Base-by-base conservation (phyloP, 2,888 invertebrate species). In the Aphidoletes aphidimyza region DNA sequence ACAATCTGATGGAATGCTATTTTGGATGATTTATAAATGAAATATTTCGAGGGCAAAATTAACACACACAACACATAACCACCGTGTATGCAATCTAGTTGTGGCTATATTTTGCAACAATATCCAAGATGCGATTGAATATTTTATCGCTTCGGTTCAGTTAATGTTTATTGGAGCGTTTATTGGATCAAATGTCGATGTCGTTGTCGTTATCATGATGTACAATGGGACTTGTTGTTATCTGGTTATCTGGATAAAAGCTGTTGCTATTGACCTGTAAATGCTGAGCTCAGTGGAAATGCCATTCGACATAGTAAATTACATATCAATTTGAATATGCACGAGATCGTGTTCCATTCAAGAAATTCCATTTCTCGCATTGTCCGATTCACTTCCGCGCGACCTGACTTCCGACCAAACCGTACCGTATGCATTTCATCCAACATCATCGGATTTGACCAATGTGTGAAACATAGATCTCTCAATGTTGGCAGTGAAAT, bases 241-340 rank as follows among this genome's bases (percentile, higher is more conserved):
- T n/a, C n/a, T n/a, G n/a, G n/a, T n/a, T n/a, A n/a, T n/a, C n/a
- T n/a, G n/a, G n/a, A n/a, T n/a, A n/a, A n/a, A n/a, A n/a, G 69
- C 34, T 69, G 30, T 69, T 34, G 26, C 69, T 69, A 69, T 69
- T 69, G 69, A 69, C 69, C 69, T 69, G 69, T 69, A 34, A 69
- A 69, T 69, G 30, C n/a, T n/a, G n/a, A n/a, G 3, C 78, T 36
- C 37, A n/a, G 19, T 81, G 2, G 17, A 36, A 11, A 36, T 34
- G 17, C 8, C 78, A 78, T 78, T 11, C 78, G 36, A 36, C 26
- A 36, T 19, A n/a, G n/a, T 36, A 5, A 36, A 78, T 78, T 78
- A 36, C 1, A 36, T 26, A 36, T 36, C 78, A 17, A 17, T 78
- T 78, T 78, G 78, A 34, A 36, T 34, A 78, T 78, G 34, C 26